Base-by-base conservation (phyloP, 2,888 invertebrate species). In the Ceriagrion tenellum region DNA sequence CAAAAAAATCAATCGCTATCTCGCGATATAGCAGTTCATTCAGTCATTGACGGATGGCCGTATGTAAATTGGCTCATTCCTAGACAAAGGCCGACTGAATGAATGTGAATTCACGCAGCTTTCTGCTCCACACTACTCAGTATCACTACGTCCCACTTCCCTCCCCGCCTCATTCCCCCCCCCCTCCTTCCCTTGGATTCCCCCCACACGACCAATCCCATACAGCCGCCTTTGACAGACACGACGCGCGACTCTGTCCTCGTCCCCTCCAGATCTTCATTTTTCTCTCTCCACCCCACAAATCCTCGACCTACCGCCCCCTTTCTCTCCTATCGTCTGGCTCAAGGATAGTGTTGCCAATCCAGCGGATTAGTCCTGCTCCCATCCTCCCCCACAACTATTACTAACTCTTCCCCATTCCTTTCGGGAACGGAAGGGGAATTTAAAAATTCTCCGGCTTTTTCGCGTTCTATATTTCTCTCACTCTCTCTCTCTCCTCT, bases 91-190 rank as follows among this genome's bases (percentile, higher is more conserved):
- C 47, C 47, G 47, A 47, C 47, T n/a, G 81, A 81, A 81, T 18
- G 30, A 81, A 91, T 35, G 91, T 23, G 40, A 63, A 93, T 93
- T 93, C 63, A 69, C 40, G 93, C 30, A 40, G 30, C 13, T 13
- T 13, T 55, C 91, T 12, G 8, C 47, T 47, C 47, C 47, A 47
- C 47, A 47, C 47, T 47, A 47, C 47, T 47, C 47, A 2, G 47
- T 47, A 47, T 8, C 8, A 47, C 47, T 4, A 47, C 47, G 47
- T 47, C 47, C 47, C 8, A n/a, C 47, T 8, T 47, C 47, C 47
- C 47, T 47, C 47, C 47, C 40, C 59, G 30, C 90, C 18, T n/a
- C 55, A n/a, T 47, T 56, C 59, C 88, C 88, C 88, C 40, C n/a
- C 88, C 47, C 88, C 88, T 16, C 40, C 40, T 26, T 0, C 40